phyloP scores from a whole-genome alignment of 2,113 vertebrate genomes.

The Petrocephalus zakoni region DNA sequence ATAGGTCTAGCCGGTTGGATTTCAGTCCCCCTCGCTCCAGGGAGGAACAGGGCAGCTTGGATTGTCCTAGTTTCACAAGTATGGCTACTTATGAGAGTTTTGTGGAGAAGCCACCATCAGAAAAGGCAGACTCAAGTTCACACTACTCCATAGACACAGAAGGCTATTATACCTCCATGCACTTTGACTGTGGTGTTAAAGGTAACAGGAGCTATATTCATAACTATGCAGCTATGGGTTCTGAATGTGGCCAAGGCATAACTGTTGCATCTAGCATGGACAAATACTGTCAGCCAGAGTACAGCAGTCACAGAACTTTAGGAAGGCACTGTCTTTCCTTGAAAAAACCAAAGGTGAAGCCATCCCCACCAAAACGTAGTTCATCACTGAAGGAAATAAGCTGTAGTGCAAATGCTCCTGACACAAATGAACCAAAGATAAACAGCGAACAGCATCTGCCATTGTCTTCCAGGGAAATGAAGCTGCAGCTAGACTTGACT shows the following conservation, averaged over 20 bases:
- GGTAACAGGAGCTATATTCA: constrained; percentile 79
- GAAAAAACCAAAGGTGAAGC: constrained; percentile 96
- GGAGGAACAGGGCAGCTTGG: constrained; percentile 59
- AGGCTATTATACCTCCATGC: constrained; percentile 88
- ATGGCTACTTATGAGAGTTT: constrained; percentile 82
- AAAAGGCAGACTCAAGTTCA: constrained; percentile 78
- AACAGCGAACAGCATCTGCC: constrained; percentile 69
- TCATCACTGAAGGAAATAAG: constrained; percentile 84
- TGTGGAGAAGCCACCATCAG: constrained; percentile 68
- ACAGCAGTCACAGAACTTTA: constrained; percentile 70
- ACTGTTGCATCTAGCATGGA: constrained; percentile 65
- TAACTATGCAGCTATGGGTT: constrained; percentile 83
- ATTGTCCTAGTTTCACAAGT: constrained; percentile 77
- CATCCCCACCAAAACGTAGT: constrained; percentile 90
- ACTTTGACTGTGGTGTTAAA: constrained; percentile 88
- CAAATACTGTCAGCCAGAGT: constrained; percentile 71
- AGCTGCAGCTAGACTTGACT: constrained; percentile 83
- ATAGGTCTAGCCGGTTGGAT: constrained; percentile 74
- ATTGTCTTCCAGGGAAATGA: constrained; percentile 89
- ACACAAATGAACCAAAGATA: constrained; percentile 94
- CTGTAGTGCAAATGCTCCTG: constrained; percentile 64
- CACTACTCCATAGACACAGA: constrained; percentile 82
- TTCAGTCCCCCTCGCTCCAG: constrained; percentile 77
- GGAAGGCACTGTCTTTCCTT: constrained; percentile 80
- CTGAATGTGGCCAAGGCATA: constrained; percentile 67